Evolutionary conservation across 2,888 invertebrate genomes (phyloP).

Genomic region (Ochlodes sylvanus): DNA sequence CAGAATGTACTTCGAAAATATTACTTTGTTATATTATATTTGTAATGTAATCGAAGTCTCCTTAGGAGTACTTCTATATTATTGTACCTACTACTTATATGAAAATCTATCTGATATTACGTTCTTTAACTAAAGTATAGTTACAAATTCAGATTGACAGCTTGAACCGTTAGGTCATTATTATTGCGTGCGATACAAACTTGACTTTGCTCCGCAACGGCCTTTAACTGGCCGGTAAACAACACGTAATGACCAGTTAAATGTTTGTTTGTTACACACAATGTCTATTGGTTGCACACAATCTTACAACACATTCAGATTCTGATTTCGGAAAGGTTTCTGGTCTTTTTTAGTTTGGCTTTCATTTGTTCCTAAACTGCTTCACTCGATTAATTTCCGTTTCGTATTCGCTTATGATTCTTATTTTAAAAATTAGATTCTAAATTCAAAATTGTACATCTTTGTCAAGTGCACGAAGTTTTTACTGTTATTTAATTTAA

Average conservation of each 20-base stretch:
- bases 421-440: neutral
- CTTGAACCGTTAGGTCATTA: neutral
- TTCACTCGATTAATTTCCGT: neutral
- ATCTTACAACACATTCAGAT: too few species aligned
- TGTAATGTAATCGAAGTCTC: too few species aligned
- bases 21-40: too few species aligned
- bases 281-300: neutral
- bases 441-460: neutral
- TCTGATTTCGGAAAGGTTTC: too few species aligned
- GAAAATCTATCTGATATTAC: too few species aligned
- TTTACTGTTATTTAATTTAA: neutral
- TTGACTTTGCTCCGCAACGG: conserved; percentile 1
- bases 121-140: too few species aligned
- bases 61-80: too few species aligned
- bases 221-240: neutral
- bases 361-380: neutral
- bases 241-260: neutral
- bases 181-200: neutral
- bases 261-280: neutral
- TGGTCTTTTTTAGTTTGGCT: neutral
- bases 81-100: too few species aligned
- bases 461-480: neutral
- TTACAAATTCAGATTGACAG: neutral
- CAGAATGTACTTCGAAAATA: too few species aligned
- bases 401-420: neutral